phyloP scores from a whole-genome alignment of 30 jellyfish, hydroid and myxozoan species.

The Haliclystus octoradiatus region DNA sequence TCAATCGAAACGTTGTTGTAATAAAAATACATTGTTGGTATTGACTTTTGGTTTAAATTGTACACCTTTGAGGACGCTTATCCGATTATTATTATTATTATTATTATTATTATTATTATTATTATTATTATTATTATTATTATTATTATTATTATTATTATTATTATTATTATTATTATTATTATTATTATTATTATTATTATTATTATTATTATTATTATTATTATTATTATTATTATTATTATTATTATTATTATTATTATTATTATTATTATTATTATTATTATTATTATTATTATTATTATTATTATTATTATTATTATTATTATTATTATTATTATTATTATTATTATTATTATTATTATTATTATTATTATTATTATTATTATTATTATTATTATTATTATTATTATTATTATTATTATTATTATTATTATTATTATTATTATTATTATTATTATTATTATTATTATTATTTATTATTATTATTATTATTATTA shows the following conservation, averaged over 20 bases:
- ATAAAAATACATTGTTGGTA: no score
- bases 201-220: background rate
- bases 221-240: constrained; percentile 2
- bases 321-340: no score
- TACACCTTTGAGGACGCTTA: no score
- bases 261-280: background rate
- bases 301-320: no score
- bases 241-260: background rate
- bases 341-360: no score
- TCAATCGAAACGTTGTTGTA: no score
- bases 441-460: no score
- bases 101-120: constrained; percentile 4
- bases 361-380: background rate
- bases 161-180: constrained; percentile 7
- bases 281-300: background rate
- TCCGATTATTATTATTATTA: constrained; percentile 5
- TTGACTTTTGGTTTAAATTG: no score
- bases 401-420: no score
- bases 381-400: background rate
- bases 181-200: constrained; percentile 3
- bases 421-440: no score
- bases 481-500: no score
- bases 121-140: background rate
- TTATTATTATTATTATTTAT: no score
- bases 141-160: constrained; percentile 5